Evolutionary conservation across 2,797 vertebrate species (phyloP).

Genomic region (Rhinatrema bivittatum): DNA sequence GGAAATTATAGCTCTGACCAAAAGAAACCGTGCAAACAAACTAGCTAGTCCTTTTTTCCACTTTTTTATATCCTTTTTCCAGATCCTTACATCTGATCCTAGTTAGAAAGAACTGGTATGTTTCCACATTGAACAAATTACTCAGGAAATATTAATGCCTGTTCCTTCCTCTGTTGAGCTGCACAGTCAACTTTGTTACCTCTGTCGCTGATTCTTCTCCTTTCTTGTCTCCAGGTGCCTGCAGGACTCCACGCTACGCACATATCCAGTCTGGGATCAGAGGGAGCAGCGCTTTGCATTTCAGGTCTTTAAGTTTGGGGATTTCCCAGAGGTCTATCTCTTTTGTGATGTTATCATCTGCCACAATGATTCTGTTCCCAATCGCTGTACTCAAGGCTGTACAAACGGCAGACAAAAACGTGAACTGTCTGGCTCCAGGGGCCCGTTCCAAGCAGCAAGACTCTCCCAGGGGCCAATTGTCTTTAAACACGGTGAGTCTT

Average conservation of each 20-base stretch:
- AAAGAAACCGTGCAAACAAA: too few relatives aligned
- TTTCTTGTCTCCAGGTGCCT: conserved; percentile 1
- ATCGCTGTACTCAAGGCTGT: conserved; percentile 7
- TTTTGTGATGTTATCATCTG: conserved; percentile 8
- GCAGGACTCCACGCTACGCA: background rate
- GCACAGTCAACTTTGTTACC: too few relatives aligned
- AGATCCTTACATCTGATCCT: too few relatives aligned
- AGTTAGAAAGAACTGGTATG: too few relatives aligned
- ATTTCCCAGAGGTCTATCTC: conserved; percentile 6
- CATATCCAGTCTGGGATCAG: background rate
- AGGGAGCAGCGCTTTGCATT: conserved; percentile 3
- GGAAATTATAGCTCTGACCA: too few relatives aligned
- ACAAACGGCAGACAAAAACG: background rate
- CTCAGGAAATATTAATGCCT: too few relatives aligned
- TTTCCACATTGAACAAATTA: too few relatives aligned
- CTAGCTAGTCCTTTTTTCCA: too few relatives aligned
- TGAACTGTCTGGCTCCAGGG: background rate
- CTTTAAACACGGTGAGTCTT: background rate
- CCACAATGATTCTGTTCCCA: background rate
- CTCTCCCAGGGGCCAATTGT: conserved; percentile 7
- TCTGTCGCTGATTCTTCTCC: too few relatives aligned
- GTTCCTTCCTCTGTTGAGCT: too few relatives aligned
- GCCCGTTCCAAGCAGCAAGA: background rate
- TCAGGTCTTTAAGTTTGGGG: conserved; percentile 5
- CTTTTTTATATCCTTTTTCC: too few relatives aligned